These are phyloP conservation scores for Abrostola triplasia DNA, from an alignment of 2,888 invertebrate species.

Conservation along the genomic window DNA sequence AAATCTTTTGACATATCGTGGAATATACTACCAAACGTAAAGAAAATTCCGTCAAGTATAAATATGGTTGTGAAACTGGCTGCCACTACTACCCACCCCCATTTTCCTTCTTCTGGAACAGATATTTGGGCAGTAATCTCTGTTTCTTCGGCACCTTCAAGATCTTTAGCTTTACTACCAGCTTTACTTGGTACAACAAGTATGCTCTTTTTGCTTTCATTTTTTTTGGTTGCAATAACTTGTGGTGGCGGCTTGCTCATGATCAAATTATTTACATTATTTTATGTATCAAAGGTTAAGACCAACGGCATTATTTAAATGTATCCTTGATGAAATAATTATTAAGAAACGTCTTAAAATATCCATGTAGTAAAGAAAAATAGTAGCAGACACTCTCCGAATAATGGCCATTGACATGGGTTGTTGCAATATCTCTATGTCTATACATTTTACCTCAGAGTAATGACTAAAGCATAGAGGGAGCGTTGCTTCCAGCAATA, in stretches of 20 bases:
- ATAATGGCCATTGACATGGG: too few species aligned
- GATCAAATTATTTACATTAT: not conserved
- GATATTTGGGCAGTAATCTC: constrained; percentile 83
- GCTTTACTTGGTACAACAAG: constrained; percentile 70
- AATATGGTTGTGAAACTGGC: constrained; percentile 71
- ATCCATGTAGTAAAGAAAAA: too few species aligned
- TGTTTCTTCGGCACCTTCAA: constrained; percentile 78
- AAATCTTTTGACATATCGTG: constrained; percentile 73
- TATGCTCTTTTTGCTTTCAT: constrained; percentile 63
- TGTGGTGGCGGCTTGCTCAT: constrained; percentile 52
- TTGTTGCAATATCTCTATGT: too few species aligned
- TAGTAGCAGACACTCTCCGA: too few species aligned
- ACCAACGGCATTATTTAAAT: too few species aligned
- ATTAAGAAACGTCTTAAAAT: constrained; percentile 8
- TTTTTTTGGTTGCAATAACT: constrained; percentile 40
- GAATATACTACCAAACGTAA: constrained; percentile 78
- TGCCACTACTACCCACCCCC: constrained; percentile 82
- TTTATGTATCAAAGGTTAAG: not conserved
- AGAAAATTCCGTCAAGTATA: constrained; percentile 76
- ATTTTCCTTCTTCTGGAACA: constrained; percentile 79
- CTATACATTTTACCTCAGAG: too few species aligned
- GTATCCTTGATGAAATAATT: too few species aligned
- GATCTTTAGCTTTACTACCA: constrained; percentile 63
- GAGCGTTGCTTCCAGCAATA: too few species aligned
- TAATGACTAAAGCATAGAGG: too few species aligned